Conservation (phyloP, 92 coral and sea anemone species). For the Parazoanthus atlanticus region DNA sequence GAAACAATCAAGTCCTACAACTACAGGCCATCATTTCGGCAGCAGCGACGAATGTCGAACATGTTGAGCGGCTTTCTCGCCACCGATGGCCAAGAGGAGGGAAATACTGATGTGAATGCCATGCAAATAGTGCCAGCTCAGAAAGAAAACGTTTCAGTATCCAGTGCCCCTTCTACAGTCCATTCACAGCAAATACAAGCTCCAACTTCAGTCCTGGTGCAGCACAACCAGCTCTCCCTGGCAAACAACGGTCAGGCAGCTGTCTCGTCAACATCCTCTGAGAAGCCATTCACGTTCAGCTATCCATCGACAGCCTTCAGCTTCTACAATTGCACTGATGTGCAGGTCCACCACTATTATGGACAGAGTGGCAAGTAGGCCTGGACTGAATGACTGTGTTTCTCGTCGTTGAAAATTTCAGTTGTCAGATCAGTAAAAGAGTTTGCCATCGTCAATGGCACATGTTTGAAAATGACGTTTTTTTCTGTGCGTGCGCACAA, state of each 20-base stretch:
- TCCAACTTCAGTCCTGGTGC: too few relatives aligned
- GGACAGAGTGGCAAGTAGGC: background rate
- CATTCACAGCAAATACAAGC: too few relatives aligned
- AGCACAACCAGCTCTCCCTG: background rate
- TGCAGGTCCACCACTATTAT: background rate
- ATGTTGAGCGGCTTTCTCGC: background rate
- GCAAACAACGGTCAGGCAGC: background rate
- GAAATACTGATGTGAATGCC: constrained; percentile 4
- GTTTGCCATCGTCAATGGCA: background rate
- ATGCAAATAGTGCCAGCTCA: background rate
- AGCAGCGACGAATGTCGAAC: background rate
- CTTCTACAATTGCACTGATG: background rate
- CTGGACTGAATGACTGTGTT: background rate
- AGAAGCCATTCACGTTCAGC: background rate
- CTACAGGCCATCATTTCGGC: constrained; percentile 52
- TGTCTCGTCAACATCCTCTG: background rate
- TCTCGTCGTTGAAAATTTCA: background rate
- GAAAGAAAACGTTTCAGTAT: background rate
- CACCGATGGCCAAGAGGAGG: background rate
- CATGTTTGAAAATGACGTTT: background rate
- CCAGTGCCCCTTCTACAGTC: too few relatives aligned
- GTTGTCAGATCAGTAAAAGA: background rate
- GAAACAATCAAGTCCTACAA: constrained; percentile 41
- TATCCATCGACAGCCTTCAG: background rate
- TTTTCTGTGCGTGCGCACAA: background rate